A percentile compares a stretch with the other conserved stretches of the same genome.
These are phyloP conservation scores for Rutpela maculata DNA, from an alignment of 2,888 invertebrate genomes.

Conservation along the genomic window DNA sequence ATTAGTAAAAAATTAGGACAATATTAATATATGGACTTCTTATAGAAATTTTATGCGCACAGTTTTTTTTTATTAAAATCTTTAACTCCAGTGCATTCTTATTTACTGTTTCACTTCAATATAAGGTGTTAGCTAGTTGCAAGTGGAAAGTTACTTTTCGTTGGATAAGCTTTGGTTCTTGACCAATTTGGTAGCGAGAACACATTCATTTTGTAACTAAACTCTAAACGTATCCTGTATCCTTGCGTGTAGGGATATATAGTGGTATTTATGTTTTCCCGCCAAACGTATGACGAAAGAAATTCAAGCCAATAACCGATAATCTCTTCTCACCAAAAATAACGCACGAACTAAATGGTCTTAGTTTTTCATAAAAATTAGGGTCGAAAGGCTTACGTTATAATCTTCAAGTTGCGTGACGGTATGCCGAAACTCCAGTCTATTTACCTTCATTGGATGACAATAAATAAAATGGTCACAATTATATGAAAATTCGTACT, in stretches of 20 bases:
- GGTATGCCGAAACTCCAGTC: not conserved
- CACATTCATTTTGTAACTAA: too few species aligned
- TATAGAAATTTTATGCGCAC: too few species aligned
- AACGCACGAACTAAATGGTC: not conserved
- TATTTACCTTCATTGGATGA: not conserved
- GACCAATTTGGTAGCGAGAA: too few species aligned
- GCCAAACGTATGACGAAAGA: not conserved
- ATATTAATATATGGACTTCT: too few species aligned
- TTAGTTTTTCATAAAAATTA: constrained; percentile 3
- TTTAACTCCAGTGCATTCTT: too few species aligned
- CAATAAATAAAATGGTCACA: not conserved
- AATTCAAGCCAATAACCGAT: constrained; percentile 3
- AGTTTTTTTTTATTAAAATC: too few species aligned
- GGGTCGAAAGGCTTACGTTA: not conserved
- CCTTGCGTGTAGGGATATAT: not conserved
- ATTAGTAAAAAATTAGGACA: too few species aligned
- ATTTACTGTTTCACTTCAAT: too few species aligned
- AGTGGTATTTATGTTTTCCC: not conserved
- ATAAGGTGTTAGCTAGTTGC: too few species aligned
- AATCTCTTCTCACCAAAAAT: constrained; percentile 1
- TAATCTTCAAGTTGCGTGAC: not conserved
- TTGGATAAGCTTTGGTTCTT: too few species aligned
- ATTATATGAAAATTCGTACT: too few species aligned
- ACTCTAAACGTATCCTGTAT: not conserved
- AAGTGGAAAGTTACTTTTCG: too few species aligned